Conservation (phyloP, 2,113 vertebrate species). For the Manacus vitellinus region DNA sequence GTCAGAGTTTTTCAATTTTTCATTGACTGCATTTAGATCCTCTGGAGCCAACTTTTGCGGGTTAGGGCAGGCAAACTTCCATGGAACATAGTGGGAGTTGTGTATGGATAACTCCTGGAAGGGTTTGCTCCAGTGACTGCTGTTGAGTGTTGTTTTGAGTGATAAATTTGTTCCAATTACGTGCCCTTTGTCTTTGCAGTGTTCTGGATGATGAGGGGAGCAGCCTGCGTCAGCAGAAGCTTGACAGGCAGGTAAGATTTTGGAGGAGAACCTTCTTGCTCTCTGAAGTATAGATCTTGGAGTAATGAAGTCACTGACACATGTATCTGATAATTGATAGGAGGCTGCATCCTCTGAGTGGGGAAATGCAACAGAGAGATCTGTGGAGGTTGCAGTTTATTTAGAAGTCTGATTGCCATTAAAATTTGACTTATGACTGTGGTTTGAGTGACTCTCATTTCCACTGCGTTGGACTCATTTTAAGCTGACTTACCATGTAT, state of each 20-base stretch:
- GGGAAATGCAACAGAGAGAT: background rate
- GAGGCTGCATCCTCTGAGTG: background rate
- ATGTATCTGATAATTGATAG: background rate
- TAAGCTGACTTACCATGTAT: background rate
- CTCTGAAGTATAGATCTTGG: background rate
- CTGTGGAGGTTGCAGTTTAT: background rate
- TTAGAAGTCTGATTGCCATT: background rate
- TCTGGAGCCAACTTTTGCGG: background rate
- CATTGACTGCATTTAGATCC: background rate
- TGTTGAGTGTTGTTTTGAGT: background rate
- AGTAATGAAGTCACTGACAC: background rate
- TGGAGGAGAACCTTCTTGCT: background rate
- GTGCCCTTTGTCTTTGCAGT: slow-evolving; percentile 76
- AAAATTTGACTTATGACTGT: background rate
- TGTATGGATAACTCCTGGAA: background rate
- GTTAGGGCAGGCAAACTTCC: background rate
- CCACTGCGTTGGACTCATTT: background rate
- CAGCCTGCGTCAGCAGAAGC: slow-evolving; percentile 95
- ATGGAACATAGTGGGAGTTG: background rate
- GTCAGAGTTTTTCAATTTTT: background rate
- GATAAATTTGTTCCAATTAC: background rate
- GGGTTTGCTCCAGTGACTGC: background rate
- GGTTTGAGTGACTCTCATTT: background rate
- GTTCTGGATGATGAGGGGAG: slow-evolving; percentile 97
- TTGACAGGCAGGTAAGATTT: slow-evolving; percentile 92